Percentiles rank a stretch among this genome's conserved stretches.
Evolutionary conservation across 2,888 invertebrate species (phyloP).

Genomic region (Epistrophe eligans): DNA sequence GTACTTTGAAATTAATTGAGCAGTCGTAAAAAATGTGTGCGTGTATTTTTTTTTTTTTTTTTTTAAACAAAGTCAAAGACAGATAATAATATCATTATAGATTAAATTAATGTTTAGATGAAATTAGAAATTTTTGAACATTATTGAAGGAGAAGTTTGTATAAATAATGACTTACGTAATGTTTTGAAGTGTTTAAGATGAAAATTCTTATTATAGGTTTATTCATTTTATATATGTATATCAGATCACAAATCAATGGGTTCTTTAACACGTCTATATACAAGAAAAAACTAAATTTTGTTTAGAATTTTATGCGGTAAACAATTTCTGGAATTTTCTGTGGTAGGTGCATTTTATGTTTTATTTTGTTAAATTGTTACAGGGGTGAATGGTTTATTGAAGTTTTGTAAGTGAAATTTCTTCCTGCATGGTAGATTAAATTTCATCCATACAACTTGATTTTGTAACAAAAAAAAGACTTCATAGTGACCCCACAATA

Average conservation of each 20-base stretch:
- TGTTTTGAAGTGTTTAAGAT: background rate
- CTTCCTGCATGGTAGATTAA: too few relatives aligned
- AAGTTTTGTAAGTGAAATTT: too few relatives aligned
- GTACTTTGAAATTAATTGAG: conserved; percentile 3
- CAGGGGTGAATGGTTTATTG: too few relatives aligned
- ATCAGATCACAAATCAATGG: background rate
- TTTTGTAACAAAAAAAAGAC: too few relatives aligned
- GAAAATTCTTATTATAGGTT: background rate
- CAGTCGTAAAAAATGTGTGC: background rate
- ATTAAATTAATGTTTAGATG: background rate
- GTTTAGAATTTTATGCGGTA: too few relatives aligned
- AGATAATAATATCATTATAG: conserved; percentile 4
- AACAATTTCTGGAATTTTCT: too few relatives aligned
- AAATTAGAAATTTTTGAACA: background rate
- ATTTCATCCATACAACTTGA: too few relatives aligned
- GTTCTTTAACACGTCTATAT: background rate
- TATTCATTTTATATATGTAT: too few relatives aligned
- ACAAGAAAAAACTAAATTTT: too few relatives aligned
- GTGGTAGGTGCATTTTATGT: too few relatives aligned
- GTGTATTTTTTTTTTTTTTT: background rate
- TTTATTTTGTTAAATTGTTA: too few relatives aligned
- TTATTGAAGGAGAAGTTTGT: background rate
- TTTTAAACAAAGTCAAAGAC: background rate
- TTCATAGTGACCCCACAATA: too few relatives aligned
- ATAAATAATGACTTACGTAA: background rate